Percentiles rank a stretch among this genome's conserved stretches.
Evolutionary conservation across 2,113 vertebrate genomes (phyloP).

Genomic region (Chaetodon auriga): DNA sequence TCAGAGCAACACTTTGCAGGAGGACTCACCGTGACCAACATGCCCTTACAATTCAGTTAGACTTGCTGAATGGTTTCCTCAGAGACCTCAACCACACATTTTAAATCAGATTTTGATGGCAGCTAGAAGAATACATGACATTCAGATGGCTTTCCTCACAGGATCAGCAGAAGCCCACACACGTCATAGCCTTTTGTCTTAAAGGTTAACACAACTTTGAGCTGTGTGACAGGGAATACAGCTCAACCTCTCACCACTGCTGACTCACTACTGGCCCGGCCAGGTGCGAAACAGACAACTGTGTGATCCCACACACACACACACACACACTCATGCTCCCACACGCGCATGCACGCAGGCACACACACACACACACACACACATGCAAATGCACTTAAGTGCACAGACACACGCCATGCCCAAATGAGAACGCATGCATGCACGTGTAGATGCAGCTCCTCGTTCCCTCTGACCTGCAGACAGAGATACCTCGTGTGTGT

Average conservation of each 20-base stretch:
- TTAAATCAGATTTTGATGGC: constrained; percentile 62
- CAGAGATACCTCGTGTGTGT: constrained; percentile 46
- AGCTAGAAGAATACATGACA: constrained; percentile 66
- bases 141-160: constrained; percentile 66
- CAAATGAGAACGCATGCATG: constrained; percentile 46
- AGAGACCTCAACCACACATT: constrained; percentile 48
- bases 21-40: constrained; percentile 36
- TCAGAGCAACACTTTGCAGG: constrained; percentile 10
- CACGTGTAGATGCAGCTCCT: constrained; percentile 27
- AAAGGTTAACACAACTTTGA: constrained; percentile 80
- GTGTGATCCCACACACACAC: constrained; percentile 37
- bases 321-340: constrained; percentile 17
- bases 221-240: constrained; percentile 57
- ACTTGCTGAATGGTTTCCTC: constrained; percentile 58
- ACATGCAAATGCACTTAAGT: constrained; percentile 54
- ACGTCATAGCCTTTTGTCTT: constrained; percentile 78
- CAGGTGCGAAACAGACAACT: constrained; percentile 70
- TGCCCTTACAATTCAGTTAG: constrained; percentile 22
- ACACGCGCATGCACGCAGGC: neutral
- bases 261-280: constrained; percentile 72
- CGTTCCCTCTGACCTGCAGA: constrained; percentile 53
- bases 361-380: constrained; percentile 11
- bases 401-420: constrained; percentile 46
- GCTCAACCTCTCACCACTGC: constrained; percentile 59
- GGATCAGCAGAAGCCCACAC: constrained; percentile 69